These are phyloP conservation scores for Pogoniulus pusillus DNA, from an alignment of 2,797 vertebrate genomes.

Conservation along the genomic window DNA sequence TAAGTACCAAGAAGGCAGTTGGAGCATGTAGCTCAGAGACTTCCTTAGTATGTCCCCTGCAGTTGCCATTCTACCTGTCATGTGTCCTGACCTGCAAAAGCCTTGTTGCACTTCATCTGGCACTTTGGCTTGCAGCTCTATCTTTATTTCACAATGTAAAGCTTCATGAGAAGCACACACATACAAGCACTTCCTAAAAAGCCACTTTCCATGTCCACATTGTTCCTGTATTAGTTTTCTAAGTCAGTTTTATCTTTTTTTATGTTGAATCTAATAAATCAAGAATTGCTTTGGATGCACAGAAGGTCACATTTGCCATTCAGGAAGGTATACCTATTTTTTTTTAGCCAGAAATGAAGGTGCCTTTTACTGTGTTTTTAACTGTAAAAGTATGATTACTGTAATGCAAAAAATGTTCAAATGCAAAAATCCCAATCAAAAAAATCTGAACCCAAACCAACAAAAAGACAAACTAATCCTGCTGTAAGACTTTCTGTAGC, in stretches of 20 bases:
- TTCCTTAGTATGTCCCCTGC: slow-evolving; percentile 15
- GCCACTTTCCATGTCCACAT: slow-evolving; percentile 32
- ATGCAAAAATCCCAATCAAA: background rate
- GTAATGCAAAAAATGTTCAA: background rate
- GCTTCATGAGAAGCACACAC: slow-evolving; percentile 13
- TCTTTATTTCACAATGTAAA: background rate
- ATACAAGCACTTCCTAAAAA: slow-evolving; percentile 5
- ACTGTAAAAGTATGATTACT: background rate
- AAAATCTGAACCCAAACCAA: background rate
- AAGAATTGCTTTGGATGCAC: background rate
- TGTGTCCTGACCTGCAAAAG: background rate
- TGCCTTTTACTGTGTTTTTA: background rate
- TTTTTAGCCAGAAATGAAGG: background rate
- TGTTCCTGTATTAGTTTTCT: slow-evolving; percentile 22
- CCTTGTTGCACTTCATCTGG: slow-evolving; percentile 37
- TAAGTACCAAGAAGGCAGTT: slow-evolving; percentile 65
- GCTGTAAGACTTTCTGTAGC: background rate
- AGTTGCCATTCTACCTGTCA: slow-evolving; percentile 13
- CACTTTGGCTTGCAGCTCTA: slow-evolving; percentile 13
- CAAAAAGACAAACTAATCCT: background rate
- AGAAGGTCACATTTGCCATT: background rate
- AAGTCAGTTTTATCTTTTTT: background rate
- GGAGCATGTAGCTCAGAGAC: slow-evolving; percentile 3
- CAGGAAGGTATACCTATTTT: background rate
- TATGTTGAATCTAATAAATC: background rate